Evolutionary conservation across 2,113 vertebrate genomes (phyloP), one percentile per base, ranked within the genome.

Genomic region (Paradisaea rubra): DNA sequence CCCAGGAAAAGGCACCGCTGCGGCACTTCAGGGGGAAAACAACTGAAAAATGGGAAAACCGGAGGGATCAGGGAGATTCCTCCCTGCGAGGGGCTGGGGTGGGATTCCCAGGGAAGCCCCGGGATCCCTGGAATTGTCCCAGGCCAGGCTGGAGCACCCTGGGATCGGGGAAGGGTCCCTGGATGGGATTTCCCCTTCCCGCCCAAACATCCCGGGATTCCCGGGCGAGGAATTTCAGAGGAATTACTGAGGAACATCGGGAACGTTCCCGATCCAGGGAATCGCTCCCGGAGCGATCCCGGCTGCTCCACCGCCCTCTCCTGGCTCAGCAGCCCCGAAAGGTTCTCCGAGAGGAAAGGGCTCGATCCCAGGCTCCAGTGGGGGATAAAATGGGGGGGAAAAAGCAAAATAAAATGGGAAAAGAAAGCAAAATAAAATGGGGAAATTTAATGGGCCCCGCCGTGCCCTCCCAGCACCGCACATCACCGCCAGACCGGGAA

Each of bases 341-440:
- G 1, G 8, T 14, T 21, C 53, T 4, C 20, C 3, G 21, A 20
- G 4, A 22, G 54, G 21, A n/a, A 57, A n/a, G 56, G 33, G 33
- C 17, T 8, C n/a, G 4, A 19, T 11, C 15, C 12, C 9, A 2
- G 44, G 31, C 22, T n/a, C 24, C 15, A 3, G 22, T 5, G 8
- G 30, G 53, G 53, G 22, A 37, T 59, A 11, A 59, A 59, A 57
- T 10, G 13, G 54, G 33, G 27, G 30, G 11, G 5, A 50, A 27
- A 25, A 22, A 13, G 31, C 5, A 2, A 15, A 57, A 57, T 4
- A 57, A 56, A n/a, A 33, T 3, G 19, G 13, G 33, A 9, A 59
- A 59, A 59, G 4, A 11, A 21, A 13, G 31, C 5, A 2, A 15
- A 57, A 57, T 4, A 57, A 56, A n/a, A 33, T 3, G 20, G 13